phyloP scores from a whole-genome alignment of 2,888 invertebrate species.

The Tolmerus cingulatus region DNA sequence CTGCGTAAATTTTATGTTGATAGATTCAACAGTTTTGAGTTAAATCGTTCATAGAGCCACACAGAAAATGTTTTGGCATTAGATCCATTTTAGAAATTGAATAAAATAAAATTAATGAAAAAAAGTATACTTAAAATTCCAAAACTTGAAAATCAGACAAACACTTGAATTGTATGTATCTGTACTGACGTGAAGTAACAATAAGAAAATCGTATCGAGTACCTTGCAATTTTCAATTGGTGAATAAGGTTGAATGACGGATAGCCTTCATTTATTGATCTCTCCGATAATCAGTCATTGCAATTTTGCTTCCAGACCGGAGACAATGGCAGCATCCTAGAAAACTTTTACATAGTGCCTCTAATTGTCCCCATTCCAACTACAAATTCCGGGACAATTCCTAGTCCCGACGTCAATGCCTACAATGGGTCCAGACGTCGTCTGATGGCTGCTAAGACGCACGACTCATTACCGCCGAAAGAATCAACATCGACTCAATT shows the following conservation, averaged over 20 bases:
- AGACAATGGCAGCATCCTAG: not conserved
- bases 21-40: no score
- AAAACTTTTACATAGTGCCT: not conserved
- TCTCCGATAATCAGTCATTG: not conserved
- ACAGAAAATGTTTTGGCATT: no score
- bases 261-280: not conserved
- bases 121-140: no score
- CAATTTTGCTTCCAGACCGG: not conserved
- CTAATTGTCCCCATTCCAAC: not conserved
- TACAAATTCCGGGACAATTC: not conserved
- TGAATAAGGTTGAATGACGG: not conserved
- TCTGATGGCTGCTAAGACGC: not conserved
- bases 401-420: not conserved
- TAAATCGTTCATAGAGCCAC: no score
- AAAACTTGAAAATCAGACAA: no score
- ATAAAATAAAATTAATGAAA: no score
- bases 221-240: not conserved
- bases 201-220: no score
- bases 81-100: no score
- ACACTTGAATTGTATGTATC: no score
- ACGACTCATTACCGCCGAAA: not conserved
- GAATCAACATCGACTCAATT: conserved; percentile 2
- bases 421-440: not conserved
- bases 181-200: no score
- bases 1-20: no score